These are phyloP conservation scores for Australoheros scitulus DNA, from an alignment of 2,113 vertebrate species.

Conservation along the genomic window DNA sequence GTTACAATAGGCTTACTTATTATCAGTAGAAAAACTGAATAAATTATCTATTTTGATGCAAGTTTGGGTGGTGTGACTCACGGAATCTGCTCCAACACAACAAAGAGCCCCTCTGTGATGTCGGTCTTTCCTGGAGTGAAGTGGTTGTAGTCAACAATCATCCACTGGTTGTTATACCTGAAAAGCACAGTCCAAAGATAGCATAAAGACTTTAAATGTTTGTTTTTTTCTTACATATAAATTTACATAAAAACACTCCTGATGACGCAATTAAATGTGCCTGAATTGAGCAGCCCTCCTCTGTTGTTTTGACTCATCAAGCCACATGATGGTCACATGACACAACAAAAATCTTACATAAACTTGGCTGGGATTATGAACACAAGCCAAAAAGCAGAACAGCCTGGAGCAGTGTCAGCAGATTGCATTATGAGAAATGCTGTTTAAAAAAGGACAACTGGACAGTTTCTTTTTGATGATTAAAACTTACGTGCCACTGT, in stretches of 20 bases:
- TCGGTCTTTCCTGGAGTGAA: conserved; percentile 77
- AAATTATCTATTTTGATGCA: not conserved
- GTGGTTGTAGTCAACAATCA: conserved; percentile 92
- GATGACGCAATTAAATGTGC: conserved; percentile 11
- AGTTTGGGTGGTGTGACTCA: conserved; percentile 70
- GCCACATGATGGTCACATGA: not conserved
- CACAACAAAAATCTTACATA: not conserved
- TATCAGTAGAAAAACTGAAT: not conserved
- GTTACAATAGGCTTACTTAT: not conserved
- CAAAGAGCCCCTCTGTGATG: conserved; percentile 77
- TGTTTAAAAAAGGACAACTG: not conserved
- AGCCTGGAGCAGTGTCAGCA: not conserved
- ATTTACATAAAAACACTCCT: not conserved
- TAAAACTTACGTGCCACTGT: conserved; percentile 93
- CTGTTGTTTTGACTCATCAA: not conserved
- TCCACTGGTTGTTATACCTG: conserved; percentile 99
- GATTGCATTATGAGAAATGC: not conserved
- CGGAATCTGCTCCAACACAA: conserved; percentile 94
- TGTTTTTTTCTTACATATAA: not conserved
- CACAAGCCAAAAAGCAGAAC: not conserved
- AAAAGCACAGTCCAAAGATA: not conserved
- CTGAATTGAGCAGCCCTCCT: not conserved
- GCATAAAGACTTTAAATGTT: not conserved
- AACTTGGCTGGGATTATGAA: not conserved
- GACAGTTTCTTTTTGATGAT: not conserved